A percentile compares a stretch with the other conserved stretches of the same genome.
phyloP scores from a whole-genome alignment of 2,113 vertebrate genomes.

The human (Homo sapiens) region GRCh38 chr16:89092001-89092500 shows the following conservation, averaged over 20 bases:
- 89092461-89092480: background rate
- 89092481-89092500: background rate
- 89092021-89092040: too few relatives aligned
- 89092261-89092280: background rate
- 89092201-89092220: too few relatives aligned
- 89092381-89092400: background rate
- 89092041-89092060: background rate
- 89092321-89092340: background rate
- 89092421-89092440: background rate
- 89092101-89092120: background rate
- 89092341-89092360: background rate
- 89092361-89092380: fast-evolving
- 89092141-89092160: too few relatives aligned
- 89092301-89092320: background rate
- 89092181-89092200: background rate
- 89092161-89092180: background rate
- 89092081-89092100: background rate
- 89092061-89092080: background rate
- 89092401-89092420: background rate
- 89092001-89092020: background rate
- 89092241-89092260: too few relatives aligned
- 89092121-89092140: background rate
- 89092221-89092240: too few relatives aligned
- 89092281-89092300: background rate
- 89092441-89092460: background rate